These are phyloP conservation scores for Ormyrus labotus DNA, from an alignment of 2,888 invertebrate species.

Conservation along the genomic window DNA sequence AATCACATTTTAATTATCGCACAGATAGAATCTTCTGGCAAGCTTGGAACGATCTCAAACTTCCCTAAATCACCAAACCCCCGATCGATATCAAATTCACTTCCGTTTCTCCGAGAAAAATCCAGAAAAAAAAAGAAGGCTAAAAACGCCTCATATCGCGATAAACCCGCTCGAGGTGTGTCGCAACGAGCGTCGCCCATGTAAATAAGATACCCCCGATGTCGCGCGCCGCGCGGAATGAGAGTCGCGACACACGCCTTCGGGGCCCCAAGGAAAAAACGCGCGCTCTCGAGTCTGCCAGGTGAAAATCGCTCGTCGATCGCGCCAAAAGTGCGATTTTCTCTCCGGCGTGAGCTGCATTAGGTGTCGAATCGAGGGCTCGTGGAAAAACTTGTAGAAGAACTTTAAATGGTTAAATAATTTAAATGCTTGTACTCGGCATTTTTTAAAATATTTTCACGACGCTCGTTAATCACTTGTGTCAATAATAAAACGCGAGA, in stretches of 20 bases:
- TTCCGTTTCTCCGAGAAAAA: slow-evolving; percentile 22
- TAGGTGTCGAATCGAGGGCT: too few species aligned
- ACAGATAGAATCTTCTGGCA: too few species aligned
- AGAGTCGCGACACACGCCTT: slow-evolving; percentile 31
- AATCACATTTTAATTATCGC: too few species aligned
- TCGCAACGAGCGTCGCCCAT: slow-evolving; percentile 42
- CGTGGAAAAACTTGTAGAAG: too few species aligned
- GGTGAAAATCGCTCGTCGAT: slow-evolving; percentile 15
- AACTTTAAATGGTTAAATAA: too few species aligned
- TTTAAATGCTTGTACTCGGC: too few species aligned
- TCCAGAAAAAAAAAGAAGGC: neutral
- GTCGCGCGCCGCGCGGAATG: neutral
- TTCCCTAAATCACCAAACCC: too few species aligned
- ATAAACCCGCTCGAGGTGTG: slow-evolving; percentile 35
- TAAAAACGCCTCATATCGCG: neutral
- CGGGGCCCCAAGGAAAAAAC: neutral
- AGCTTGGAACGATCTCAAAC: too few species aligned
- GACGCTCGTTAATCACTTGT: too few species aligned
- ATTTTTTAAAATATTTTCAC: too few species aligned
- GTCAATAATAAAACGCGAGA: too few species aligned
- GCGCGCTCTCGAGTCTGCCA: neutral
- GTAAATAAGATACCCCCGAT: slow-evolving; percentile 40
- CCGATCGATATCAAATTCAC: neutral
- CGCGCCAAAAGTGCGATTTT: neutral
- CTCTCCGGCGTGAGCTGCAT: neutral